A percentile compares a stretch with the other conserved stretches of the same genome.
Conservation (phyloP, 2,797 vertebrate species). For the Rhinogobio ventralis region DNA sequence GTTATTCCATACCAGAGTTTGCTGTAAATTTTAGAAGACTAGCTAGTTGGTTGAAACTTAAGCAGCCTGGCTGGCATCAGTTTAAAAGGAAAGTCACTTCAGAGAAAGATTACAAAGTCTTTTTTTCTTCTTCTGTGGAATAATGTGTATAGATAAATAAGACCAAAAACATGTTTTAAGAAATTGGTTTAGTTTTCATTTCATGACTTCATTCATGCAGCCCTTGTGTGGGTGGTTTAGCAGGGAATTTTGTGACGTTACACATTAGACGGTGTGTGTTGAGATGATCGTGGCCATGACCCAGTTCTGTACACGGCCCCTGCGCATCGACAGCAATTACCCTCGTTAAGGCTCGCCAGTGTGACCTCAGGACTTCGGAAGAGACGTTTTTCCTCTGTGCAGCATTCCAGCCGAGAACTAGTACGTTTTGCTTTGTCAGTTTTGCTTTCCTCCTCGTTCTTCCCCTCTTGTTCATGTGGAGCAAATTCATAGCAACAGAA, state of each 20-base stretch:
- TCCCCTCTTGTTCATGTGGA: conserved; percentile 61
- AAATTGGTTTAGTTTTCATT: background rate
- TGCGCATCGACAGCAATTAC: conserved; percentile 56
- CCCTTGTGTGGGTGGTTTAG: background rate
- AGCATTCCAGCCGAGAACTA: conserved; percentile 25
- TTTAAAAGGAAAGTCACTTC: background rate
- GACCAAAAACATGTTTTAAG: background rate
- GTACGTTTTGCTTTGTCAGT: conserved; percentile 9
- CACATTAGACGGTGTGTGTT: background rate
- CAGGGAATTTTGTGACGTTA: background rate
- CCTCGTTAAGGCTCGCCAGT: conserved; percentile 65
- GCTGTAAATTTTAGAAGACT: background rate
- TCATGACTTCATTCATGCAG: conserved; percentile 12
- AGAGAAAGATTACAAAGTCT: background rate
- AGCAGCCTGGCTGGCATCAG: background rate
- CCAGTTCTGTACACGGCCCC: conserved; percentile 33
- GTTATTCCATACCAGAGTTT: background rate
- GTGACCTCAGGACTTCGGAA: conserved; percentile 68
- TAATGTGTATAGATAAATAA: background rate
- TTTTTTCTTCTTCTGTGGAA: background rate
- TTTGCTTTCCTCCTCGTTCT: conserved; percentile 30
- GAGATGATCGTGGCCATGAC: conserved; percentile 16
- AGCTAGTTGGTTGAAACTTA: background rate
- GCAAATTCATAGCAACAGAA: conserved; percentile 72
- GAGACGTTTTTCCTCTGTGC: conserved; percentile 46